phyloP scores from a whole-genome alignment of 2,797 vertebrate genomes.

The Tinamus major region DNA sequence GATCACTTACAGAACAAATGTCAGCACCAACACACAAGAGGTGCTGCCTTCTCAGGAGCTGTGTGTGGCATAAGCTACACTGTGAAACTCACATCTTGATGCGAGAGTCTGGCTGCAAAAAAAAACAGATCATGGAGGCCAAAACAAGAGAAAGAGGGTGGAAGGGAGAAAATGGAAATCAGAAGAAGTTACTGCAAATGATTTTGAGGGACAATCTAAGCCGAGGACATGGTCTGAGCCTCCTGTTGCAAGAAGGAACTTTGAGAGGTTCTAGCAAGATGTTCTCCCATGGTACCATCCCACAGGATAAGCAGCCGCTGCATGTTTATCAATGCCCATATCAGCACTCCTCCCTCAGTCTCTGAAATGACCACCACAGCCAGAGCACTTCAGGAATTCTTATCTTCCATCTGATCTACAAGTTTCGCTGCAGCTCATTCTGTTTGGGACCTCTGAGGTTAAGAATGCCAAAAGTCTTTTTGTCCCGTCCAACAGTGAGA shows the following conservation, averaged over 20 bases:
- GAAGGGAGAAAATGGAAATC: background rate
- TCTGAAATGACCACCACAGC: background rate
- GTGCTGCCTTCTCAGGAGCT: fast-evolving
- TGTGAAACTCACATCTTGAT: background rate
- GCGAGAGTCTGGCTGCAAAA: background rate
- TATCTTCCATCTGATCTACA: background rate
- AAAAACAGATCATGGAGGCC: background rate
- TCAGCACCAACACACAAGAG: fast-evolving
- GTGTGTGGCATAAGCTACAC: fast-evolving
- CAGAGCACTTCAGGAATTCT: background rate
- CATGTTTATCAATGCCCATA: background rate
- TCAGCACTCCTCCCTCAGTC: background rate
- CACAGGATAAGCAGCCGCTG: background rate
- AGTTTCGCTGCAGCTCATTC: background rate
- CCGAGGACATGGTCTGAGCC: background rate
- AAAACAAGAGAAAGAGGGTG: background rate
- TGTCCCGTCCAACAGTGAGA: background rate
- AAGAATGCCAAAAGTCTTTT: background rate
- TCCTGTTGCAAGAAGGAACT: background rate
- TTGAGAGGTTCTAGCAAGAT: background rate
- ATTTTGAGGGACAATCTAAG: background rate
- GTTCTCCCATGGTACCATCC: background rate
- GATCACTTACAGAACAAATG: background rate
- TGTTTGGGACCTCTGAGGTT: background rate
- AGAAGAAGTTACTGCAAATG: background rate